These are phyloP conservation scores for Hirtodrosophila alboralis DNA, from an alignment of 2,888 invertebrate genomes.

Conservation along the genomic window DNA sequence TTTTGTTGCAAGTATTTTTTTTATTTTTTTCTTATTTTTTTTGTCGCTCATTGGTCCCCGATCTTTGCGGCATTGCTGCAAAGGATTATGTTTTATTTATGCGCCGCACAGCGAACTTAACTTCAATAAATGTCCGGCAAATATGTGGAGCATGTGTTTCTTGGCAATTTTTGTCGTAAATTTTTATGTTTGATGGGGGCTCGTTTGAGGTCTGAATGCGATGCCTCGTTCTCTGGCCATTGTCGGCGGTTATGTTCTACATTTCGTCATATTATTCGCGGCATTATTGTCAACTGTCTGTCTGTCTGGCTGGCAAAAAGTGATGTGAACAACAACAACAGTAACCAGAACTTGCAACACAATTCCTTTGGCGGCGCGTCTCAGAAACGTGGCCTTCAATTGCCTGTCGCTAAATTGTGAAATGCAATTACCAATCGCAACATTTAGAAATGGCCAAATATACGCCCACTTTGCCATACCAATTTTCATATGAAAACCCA, in stretches of 20 bases:
- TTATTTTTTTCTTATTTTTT: constrained; percentile 9
- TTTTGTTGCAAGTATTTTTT: too few species aligned
- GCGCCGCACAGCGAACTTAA: constrained; percentile 84
- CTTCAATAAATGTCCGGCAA: constrained; percentile 85
- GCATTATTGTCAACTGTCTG: constrained; percentile 80
- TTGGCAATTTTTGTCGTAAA: constrained; percentile 83
- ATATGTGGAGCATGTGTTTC: constrained; percentile 85
- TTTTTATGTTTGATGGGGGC: constrained; percentile 76
- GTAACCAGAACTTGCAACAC: constrained; percentile 4
- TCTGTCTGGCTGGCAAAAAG: constrained; percentile 57
- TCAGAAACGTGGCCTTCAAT: constrained; percentile 47
- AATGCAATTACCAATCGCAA: constrained; percentile 68
- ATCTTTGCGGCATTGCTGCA: constrained; percentile 52
- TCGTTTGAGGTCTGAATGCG: constrained; percentile 11
- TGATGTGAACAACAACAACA: constrained; percentile 45
- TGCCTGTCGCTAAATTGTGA: constrained; percentile 70
- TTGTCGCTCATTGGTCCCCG: constrained; percentile 19
- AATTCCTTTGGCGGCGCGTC: constrained; percentile 60
- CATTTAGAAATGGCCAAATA: constrained; percentile 40
- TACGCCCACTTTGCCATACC: constrained; percentile 48
- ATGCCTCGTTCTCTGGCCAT: constrained; percentile 31
- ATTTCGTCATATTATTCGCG: constrained; percentile 82
- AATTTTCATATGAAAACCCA: constrained; percentile 75
- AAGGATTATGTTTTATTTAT: constrained; percentile 85
- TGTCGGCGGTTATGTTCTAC: constrained; percentile 79